Evolutionary conservation across 1,140 invertebrate genomes (phyloP), one percentile per base, ranked within the genome.

Genomic region (Yoshiicerus persimilis): DNA sequence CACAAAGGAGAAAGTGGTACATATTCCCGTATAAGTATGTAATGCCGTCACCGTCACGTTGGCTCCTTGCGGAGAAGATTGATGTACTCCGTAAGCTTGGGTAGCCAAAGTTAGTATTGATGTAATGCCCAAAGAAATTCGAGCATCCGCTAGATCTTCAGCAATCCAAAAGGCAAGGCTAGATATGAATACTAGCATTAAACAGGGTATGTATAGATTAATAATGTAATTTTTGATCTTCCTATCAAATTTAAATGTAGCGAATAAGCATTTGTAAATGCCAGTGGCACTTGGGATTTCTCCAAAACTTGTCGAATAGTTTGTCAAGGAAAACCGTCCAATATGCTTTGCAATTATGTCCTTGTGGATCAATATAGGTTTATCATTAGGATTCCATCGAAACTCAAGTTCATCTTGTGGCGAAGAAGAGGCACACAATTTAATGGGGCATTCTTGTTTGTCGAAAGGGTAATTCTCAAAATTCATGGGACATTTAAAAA

Each of bases 131-230:
- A 94, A 91, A 36, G 93, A 93, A 6, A 94, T 94, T 66, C 94
- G 90, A 36, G 94, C 94, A 5, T 94, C 94, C 4, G 93, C 92
- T 20, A 93, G 92, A 87, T 93, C 93, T 88, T 93, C 92, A 90
- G 94, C 93, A 62, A 94, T 91, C 94, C 94, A 94, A 91, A 94
- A 94, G 38, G 91, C 92, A 34, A 94, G 93, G 93, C 93, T 94
- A 23, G 93, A 94, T 6, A 94, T 93, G 86, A 94, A 93, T 86
- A 94, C 93, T 87, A 94, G 89, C 94, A 94, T 94, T 87, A 91
- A 92, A 87, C 92, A 94, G 13, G 93, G 93, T 30, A 93, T 92
- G 91, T 93, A 93, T 87, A 94, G 92, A 89, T 94, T 93, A 30
- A 94, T 92, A 47, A 94, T 91, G 90, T 94, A 94, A 91, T 94